Conservation (phyloP, 64 coral and sea anemone species). For the Pocillopora damicornis region DNA sequence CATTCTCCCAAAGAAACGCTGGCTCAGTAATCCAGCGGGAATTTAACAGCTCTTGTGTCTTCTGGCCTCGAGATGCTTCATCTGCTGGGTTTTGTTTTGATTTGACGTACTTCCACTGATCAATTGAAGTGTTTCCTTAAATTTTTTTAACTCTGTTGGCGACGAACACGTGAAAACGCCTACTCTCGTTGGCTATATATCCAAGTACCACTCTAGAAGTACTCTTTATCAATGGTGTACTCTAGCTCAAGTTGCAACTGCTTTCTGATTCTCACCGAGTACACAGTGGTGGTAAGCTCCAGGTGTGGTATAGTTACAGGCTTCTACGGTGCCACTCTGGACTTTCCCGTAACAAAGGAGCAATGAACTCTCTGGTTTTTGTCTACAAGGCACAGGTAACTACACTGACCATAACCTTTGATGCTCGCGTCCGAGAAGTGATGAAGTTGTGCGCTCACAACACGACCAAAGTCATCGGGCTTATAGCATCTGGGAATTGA, state of each 20-base stretch:
- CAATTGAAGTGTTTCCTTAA: neutral
- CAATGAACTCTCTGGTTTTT: neutral
- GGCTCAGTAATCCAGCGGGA: neutral
- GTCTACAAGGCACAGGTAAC: constrained; percentile 6
- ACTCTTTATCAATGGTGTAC: neutral
- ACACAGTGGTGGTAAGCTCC: neutral
- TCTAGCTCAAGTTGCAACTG: neutral
- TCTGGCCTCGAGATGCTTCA: neutral
- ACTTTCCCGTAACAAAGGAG: constrained; percentile 3
- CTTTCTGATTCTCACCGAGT: neutral
- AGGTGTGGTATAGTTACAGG: neutral
- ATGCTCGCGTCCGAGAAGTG: neutral
- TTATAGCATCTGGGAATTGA: constrained; percentile 15
- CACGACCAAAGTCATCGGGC: neutral
- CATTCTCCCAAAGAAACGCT: neutral
- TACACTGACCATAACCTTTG: neutral
- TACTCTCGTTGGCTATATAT: neutral
- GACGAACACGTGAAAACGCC: neutral
- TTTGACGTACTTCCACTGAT: neutral
- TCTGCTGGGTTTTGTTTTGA: neutral
- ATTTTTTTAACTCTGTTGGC: neutral
- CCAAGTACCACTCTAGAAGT: neutral
- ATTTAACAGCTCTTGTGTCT: neutral
- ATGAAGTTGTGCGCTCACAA: neutral
- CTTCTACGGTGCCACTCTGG: neutral